phyloP scores from a whole-genome alignment of 2,113 vertebrate genomes.

The Dendrocopos noguchii region DNA sequence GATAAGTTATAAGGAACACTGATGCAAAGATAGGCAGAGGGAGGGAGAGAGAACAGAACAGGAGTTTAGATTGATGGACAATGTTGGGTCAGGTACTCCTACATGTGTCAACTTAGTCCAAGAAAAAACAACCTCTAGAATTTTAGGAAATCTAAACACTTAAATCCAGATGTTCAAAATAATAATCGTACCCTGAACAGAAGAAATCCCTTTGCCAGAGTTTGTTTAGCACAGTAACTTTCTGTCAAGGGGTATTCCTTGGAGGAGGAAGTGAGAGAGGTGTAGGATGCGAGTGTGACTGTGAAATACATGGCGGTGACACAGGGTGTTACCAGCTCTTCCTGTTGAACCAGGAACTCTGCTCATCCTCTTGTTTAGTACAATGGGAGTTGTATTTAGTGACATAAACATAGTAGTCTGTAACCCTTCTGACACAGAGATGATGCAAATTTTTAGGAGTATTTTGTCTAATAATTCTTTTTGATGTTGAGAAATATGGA shows the following conservation, averaged over 20 bases:
- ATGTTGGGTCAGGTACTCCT: neutral
- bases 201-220: neutral
- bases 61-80: neutral
- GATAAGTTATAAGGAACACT: neutral
- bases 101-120: accelerated
- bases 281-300: too few relatives aligned
- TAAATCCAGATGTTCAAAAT: neutral
- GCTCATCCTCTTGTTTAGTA: too few relatives aligned
- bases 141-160: neutral
- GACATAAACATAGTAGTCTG: too few relatives aligned
- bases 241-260: neutral
- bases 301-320: too few relatives aligned
- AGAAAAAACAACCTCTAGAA: neutral
- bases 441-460: too few relatives aligned
- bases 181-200: neutral
- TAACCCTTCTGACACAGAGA: too few relatives aligned
- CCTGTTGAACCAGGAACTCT: too few relatives aligned
- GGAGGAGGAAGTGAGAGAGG: too few relatives aligned
- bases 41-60: neutral
- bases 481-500: too few relatives aligned
- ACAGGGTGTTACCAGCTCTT: too few relatives aligned
- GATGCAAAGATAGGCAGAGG: neutral
- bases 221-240: neutral
- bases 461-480: too few relatives aligned
- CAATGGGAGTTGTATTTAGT: too few relatives aligned